Percentiles rank a stretch among this genome's conserved stretches.
These are phyloP conservation scores for Arrhamphus sclerolepis DNA, from an alignment of 2,797 vertebrate species.

Conservation along the genomic window DNA sequence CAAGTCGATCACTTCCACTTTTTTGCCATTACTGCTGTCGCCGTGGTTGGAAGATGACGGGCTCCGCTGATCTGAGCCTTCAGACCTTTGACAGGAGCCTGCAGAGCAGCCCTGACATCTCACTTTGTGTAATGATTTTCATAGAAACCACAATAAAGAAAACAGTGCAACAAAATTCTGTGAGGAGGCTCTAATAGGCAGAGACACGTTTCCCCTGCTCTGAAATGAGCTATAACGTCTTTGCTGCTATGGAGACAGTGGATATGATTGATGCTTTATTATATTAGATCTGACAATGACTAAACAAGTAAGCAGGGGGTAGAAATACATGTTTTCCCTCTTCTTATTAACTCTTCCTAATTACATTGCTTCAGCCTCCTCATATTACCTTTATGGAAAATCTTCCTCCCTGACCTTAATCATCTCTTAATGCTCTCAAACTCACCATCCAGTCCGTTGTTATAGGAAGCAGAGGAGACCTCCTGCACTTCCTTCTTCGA, in stretches of 20 bases:
- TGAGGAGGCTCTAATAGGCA: neutral
- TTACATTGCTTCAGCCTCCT: conserved; percentile 21
- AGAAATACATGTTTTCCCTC: conserved; percentile 9
- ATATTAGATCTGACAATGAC: conserved; percentile 46
- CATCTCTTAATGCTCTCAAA: neutral
- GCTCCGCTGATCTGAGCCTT: conserved; percentile 84
- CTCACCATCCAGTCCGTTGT: conserved; percentile 92
- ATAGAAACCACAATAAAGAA: neutral
- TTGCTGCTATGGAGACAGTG: conserved; percentile 51
- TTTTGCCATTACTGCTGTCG: conserved; percentile 81
- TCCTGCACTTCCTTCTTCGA: conserved; percentile 96
- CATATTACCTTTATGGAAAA: neutral
- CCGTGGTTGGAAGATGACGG: conserved; percentile 76
- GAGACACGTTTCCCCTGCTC: neutral
- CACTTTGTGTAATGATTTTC: conserved; percentile 2
- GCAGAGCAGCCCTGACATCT: neutral
- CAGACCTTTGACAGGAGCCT: conserved; percentile 85
- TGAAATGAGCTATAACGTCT: conserved; percentile 5
- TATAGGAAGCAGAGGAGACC: conserved; percentile 81
- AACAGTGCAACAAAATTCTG: neutral
- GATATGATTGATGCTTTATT: conserved; percentile 29
- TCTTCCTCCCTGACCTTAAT: neutral
- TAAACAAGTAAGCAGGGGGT: conserved; percentile 35
- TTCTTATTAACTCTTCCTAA: conserved; percentile 13
- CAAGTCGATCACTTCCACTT: conserved; percentile 95